phyloP scores from a whole-genome alignment of 2,113 vertebrate genomes.

The Cephalopholis sonnerati region DNA sequence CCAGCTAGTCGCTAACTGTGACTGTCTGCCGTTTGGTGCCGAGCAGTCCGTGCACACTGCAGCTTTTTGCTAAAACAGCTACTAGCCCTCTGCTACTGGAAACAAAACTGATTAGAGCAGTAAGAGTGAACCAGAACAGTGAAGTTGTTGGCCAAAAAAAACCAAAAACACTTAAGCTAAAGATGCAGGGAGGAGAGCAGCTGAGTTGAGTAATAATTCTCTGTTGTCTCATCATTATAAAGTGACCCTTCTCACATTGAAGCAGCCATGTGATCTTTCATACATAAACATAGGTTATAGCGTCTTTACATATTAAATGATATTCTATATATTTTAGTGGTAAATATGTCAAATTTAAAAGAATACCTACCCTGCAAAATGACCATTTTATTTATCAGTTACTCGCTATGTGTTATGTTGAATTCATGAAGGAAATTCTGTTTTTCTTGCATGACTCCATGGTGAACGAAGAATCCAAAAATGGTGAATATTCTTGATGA shows the following conservation, averaged over 20 bases:
- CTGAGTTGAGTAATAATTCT: not conserved
- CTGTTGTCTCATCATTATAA: too few species aligned
- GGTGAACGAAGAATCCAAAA: too few species aligned
- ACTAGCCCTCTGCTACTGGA: not conserved
- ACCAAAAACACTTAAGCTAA: not conserved
- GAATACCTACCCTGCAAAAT: too few species aligned
- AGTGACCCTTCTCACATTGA: not conserved
- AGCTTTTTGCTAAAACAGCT: not conserved
- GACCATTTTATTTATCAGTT: too few species aligned
- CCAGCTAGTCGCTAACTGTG: not conserved
- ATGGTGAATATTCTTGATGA: too few species aligned
- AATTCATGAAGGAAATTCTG: too few species aligned
- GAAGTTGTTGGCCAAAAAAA: too few species aligned
- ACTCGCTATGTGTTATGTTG: too few species aligned
- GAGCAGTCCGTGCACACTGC: not conserved
- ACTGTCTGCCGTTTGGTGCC: not conserved
- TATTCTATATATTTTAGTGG: not conserved
- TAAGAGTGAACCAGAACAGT: not conserved
- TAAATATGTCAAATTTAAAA: too few species aligned
- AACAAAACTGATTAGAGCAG: not conserved
- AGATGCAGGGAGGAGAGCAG: not conserved
- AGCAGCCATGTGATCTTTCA: not conserved
- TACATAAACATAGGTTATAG: not conserved
- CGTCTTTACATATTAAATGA: not conserved
- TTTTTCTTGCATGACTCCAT: too few species aligned